Conservation (phyloP, 2,888 invertebrate genomes). For the Melanostoma scalare region DNA sequence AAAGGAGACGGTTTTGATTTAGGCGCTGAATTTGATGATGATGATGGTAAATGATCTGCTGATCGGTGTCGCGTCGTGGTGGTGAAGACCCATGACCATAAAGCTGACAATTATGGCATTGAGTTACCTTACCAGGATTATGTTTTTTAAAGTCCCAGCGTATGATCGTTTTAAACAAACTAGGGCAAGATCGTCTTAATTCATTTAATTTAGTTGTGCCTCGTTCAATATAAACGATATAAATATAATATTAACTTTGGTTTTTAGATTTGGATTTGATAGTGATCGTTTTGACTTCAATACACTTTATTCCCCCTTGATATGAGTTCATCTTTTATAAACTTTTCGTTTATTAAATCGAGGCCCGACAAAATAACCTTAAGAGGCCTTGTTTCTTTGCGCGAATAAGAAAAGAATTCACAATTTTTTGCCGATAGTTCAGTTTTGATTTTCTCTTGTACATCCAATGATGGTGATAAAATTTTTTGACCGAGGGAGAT, state of each 20-base stretch:
- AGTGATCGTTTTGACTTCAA: slow-evolving; percentile 3
- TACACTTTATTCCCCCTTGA: neutral
- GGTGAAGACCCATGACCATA: slow-evolving; percentile 16
- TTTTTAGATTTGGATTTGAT: slow-evolving; percentile 7
- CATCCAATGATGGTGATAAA: neutral
- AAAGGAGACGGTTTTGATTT: no score
- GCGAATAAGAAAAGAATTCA: slow-evolving; percentile 11
- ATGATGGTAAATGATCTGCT: no score
- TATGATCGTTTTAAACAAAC: slow-evolving; percentile 15
- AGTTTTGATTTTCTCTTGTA: no score
- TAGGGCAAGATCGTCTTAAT: neutral
- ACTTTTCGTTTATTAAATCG: slow-evolving; percentile 2
- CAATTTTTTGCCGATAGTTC: no score
- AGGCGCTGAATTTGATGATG: no score
- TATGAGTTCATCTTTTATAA: neutral
- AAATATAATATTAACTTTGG: neutral
- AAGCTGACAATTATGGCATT: slow-evolving; percentile 28
- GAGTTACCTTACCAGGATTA: neutral
- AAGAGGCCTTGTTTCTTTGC: slow-evolving; percentile 10
- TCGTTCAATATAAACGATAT: slow-evolving; percentile 14
- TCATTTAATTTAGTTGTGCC: slow-evolving; percentile 21
- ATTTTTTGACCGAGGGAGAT: slow-evolving; percentile 11
- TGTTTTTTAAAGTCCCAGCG: slow-evolving; percentile 19
- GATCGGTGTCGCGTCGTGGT: no score
- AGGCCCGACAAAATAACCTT: neutral